A percentile compares a stretch with the other conserved stretches of the same genome.
Evolutionary conservation across 2,888 invertebrate genomes (phyloP).

Genomic region (Alentia gelatinosa): DNA sequence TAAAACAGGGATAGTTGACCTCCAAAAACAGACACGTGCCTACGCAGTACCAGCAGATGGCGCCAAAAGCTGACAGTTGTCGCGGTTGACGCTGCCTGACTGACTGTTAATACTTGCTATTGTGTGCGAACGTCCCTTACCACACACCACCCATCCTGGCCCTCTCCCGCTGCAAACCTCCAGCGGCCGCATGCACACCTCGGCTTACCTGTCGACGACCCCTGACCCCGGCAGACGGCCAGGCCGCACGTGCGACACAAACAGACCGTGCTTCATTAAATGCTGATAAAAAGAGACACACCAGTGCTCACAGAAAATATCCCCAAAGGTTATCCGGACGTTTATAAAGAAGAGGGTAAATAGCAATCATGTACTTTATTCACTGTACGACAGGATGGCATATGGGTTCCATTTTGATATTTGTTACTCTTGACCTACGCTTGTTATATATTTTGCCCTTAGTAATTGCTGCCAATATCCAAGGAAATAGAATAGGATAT

Average conservation of each 20-base stretch:
- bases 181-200: background rate
- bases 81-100: background rate
- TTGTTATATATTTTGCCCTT: no score
- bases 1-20: background rate
- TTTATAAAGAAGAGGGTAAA: no score
- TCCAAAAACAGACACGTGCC: background rate
- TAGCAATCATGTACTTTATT: background rate
- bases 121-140: background rate
- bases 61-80: background rate
- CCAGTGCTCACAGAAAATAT: background rate
- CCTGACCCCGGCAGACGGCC: conserved; percentile 26
- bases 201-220: background rate
- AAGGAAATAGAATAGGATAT: no score
- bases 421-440: no score
- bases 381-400: background rate
- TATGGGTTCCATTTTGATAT: background rate
- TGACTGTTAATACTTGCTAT: background rate
- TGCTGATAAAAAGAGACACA: background rate
- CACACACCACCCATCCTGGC: background rate
- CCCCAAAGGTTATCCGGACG: no score
- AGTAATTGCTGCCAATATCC: no score
- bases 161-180: background rate
- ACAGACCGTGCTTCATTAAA: background rate
- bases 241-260: background rate
- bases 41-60: background rate